Evolutionary conservation across 1,140 invertebrate species (phyloP), one percentile per base, ranked within the genome.

Genomic region (Meloidogyne hapla): DNA sequence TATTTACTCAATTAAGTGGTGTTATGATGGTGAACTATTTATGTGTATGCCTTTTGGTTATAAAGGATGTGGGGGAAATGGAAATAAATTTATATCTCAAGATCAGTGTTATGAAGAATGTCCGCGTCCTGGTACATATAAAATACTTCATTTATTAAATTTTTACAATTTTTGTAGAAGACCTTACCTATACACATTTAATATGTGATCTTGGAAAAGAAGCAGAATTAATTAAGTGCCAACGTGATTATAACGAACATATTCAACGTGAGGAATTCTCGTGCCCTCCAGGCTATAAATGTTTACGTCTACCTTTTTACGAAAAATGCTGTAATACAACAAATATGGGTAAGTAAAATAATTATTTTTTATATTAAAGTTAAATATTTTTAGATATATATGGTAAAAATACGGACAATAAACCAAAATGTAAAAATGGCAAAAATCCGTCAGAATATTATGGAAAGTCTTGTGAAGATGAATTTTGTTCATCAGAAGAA

Each of bases 61-160:
- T 42, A 42, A 78, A 21, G 77, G 77, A 15, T 78, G 77, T 64
- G 77, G 77, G 6, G 77, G 77, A 18, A 78, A 78, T 79, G 77
- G 61, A 6, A 78, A 78, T 48, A 28, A 40, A 15, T 78, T 78
- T 61, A 45, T 56, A 33, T 25, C 68, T n/a, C 48, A 33, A 10
- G 33, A 21, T 66, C 73, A 74, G 8, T 78, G 77, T 64, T 26
- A 12, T 13, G 2, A 8, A 10, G n/a, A 9, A 2, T 78, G 77
- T 28, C 74, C 79, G 4, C 33, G 33, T 33, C 33, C 33, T 33
- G 33, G 33, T 33, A 33, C 9, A 8, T 33, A n/a, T n/a, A n/a
- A n/a, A n/a, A n/a, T n/a, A n/a, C n/a, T n/a, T n/a, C n/a, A n/a
- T 33, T 33, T 33, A 6, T 33, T 33, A 33, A 33, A 33, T 33